Evolutionary conservation across 2,797 vertebrate species (phyloP).

Genomic region (Vipera latastei): DNA sequence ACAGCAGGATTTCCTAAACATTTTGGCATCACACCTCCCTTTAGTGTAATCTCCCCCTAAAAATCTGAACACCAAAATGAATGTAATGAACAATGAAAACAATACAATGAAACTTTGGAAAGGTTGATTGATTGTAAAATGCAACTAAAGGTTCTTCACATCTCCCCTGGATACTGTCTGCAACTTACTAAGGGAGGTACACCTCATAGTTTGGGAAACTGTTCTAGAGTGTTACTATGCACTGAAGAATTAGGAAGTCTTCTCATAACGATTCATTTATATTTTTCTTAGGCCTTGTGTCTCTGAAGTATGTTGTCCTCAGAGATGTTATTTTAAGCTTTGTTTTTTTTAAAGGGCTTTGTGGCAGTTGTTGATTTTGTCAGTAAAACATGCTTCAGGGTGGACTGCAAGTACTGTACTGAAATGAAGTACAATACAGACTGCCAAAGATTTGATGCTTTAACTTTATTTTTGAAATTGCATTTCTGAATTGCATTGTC

Average conservation of each 20-base stretch:
- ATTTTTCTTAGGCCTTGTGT: background rate
- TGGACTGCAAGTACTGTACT: background rate
- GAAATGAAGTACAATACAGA: constrained; percentile 29
- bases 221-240: background rate
- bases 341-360: constrained; percentile 1
- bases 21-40: background rate
- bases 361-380: constrained; percentile 23
- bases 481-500: constrained; percentile 44
- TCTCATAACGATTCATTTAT: background rate
- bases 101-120: background rate
- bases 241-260: background rate
- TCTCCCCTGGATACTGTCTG: background rate
- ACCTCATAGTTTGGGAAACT: background rate
- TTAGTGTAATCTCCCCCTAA: background rate
- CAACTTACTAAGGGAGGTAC: background rate
- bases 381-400: background rate
- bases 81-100: background rate
- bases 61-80: background rate
- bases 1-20: background rate
- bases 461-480: constrained; percentile 48
- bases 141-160: background rate
- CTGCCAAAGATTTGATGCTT: constrained; percentile 49
- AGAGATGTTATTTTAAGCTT: background rate
- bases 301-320: background rate
- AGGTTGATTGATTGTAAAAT: background rate